Evolutionary conservation across 2,113 vertebrate species (phyloP), one percentile per base, ranked within the genome.

Genomic region (Clarias gariepinus): DNA sequence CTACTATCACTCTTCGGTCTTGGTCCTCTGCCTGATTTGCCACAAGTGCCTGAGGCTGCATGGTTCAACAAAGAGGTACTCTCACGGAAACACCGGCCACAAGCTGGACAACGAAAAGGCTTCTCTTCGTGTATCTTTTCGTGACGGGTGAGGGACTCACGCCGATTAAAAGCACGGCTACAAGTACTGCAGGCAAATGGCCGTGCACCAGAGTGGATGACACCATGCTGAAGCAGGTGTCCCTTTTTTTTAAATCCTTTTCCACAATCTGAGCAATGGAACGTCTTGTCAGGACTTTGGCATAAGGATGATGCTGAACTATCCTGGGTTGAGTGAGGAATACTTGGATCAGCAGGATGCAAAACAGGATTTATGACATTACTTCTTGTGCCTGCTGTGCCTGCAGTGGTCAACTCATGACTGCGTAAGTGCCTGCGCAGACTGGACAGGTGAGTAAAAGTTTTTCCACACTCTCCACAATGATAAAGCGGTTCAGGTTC

Each of bases 181-280:
- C 97, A 99, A 71, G 96, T 96, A 0, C 95, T 94, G 92, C 97
- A 98, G 69, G 94, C 96, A 92, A 97, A 98, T 81, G 97, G 97
- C 87, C 96, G 96, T 87, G 97, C 96, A 3, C 97, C 96, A 0
- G 97, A 98, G 93, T 99, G 97, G 92, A 98, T 96, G 90, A 97
- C 97, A 85, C 97, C 96, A 90, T 99, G 97, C 92, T 98, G 97
- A 88, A 98, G 96, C n/a, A 99, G 96, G 90, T 98, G 97, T 47
- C 97, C 97, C 33, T 97, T 97, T 91, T 98, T 98, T 92, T 98
- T 98, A 93, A 98, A 98, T 55, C 94, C 95, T 90, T 99, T 99
- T 93, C 97, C 97, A 93, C 97, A 99, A 8, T 98, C 94, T 0
- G 97, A 93, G 90, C 97, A 98, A 90, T 93, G 88, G 91, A 95